phyloP scores from a whole-genome alignment of 2,797 vertebrate genomes.

The Antrozous pallidus region DNA sequence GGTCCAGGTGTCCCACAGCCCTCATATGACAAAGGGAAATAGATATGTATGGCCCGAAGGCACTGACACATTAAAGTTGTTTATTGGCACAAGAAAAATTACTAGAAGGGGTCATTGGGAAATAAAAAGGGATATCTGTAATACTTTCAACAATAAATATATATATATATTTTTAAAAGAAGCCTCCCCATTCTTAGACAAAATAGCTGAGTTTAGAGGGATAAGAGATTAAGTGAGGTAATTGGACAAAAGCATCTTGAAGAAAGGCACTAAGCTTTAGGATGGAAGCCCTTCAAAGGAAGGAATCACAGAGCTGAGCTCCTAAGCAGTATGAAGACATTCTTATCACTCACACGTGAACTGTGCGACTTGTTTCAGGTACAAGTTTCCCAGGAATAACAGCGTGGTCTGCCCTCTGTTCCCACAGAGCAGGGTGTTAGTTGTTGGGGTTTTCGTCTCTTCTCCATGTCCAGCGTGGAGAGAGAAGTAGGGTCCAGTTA shows the following conservation, averaged over 20 bases:
- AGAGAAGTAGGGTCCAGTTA: no score
- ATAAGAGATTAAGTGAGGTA: neutral
- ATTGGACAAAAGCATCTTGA: neutral
- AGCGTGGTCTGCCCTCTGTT: neutral
- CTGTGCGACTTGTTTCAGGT: neutral
- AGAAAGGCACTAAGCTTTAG: neutral
- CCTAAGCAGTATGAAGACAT: neutral
- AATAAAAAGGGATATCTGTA: no score
- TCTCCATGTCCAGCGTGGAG: no score
- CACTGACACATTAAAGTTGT: conserved; percentile 15
- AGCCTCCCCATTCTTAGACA: neutral
- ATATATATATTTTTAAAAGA: neutral
- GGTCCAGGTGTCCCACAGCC: neutral
- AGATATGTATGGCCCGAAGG: neutral
- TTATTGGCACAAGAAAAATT: conserved; percentile 39
- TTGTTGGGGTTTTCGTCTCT: no score
- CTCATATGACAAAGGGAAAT: neutral
- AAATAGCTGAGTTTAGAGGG: neutral
- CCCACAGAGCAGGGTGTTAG: neutral
- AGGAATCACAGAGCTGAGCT: rapidly evolving
- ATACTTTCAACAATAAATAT: no score
- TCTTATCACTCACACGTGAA: conserved; percentile 14
- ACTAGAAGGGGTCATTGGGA: neutral
- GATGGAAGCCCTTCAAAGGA: neutral
- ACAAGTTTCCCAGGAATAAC: conserved; percentile 52